phyloP scores from a whole-genome alignment of 2,888 invertebrate species.

The Leptothorax acervorum region DNA sequence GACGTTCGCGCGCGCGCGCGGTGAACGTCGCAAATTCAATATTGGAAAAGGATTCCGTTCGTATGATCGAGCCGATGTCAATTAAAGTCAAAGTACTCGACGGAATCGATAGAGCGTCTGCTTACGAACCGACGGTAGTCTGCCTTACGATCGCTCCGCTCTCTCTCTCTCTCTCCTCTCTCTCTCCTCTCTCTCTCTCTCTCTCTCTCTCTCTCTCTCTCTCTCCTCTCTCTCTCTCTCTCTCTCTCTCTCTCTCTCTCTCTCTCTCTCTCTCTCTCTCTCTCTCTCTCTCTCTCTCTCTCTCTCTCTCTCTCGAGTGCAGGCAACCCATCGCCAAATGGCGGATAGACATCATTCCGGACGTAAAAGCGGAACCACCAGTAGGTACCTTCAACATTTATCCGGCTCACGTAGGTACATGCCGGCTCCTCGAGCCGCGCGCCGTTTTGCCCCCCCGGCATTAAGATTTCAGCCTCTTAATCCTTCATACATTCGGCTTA shows the following conservation, averaged over 20 bases:
- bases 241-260: slow-evolving; percentile 7
- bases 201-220: neutral
- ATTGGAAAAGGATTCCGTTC: slow-evolving; percentile 53
- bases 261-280: slow-evolving; percentile 7
- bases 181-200: no score
- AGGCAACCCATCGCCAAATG: slow-evolving; percentile 38
- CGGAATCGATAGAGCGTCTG: slow-evolving; percentile 42
- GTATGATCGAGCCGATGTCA: slow-evolving; percentile 47
- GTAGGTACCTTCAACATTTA: slow-evolving; percentile 43
- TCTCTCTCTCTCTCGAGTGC: slow-evolving; percentile 18
- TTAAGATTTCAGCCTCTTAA: slow-evolving; percentile 29
- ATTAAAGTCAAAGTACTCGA: slow-evolving; percentile 47
- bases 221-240: slow-evolving; percentile 3
- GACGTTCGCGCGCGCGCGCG: slow-evolving; percentile 21
- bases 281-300: slow-evolving; percentile 7
- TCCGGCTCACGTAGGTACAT: slow-evolving; percentile 47
- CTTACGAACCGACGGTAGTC: slow-evolving; percentile 22
- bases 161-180: neutral
- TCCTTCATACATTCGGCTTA: slow-evolving; percentile 26
- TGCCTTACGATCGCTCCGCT: slow-evolving; percentile 31
- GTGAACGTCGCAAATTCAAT: slow-evolving; percentile 51
- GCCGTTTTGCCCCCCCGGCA: slow-evolving; percentile 19
- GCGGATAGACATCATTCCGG: slow-evolving; percentile 38
- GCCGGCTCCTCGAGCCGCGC: neutral
- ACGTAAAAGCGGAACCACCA: slow-evolving; percentile 34